These are phyloP conservation scores for Pogonus chalceus DNA, from an alignment of 1,140 invertebrate genomes.

Conservation along the genomic window DNA sequence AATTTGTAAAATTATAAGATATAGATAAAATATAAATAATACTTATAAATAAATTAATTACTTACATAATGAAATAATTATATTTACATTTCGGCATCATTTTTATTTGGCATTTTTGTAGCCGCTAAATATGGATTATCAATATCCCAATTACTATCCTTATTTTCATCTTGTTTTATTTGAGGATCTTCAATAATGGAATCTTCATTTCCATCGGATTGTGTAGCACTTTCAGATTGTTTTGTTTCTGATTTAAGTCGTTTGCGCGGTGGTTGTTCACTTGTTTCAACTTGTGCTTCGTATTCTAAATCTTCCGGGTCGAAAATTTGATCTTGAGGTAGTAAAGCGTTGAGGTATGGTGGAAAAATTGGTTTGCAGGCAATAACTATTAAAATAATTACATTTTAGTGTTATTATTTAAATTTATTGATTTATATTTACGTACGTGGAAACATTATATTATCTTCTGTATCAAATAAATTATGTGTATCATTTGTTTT, in stretches of 20 bases:
- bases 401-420: not conserved
- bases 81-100: constrained; percentile 18
- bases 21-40: too few species aligned
- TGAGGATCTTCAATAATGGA: constrained; percentile 26
- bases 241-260: constrained; percentile 19
- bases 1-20: not conserved
- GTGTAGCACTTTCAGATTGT: not conserved
- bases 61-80: not conserved
- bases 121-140: constrained; percentile 82
- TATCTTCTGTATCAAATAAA: constrained; percentile 81
- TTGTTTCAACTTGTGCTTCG: constrained; percentile 54
- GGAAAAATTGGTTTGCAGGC: constrained; percentile 73
- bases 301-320: constrained; percentile 84
- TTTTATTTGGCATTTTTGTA: constrained; percentile 57
- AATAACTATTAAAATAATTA: constrained; percentile 54
- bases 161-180: constrained; percentile 31
- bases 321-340: constrained; percentile 91
- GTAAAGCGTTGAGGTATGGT: constrained; percentile 73
- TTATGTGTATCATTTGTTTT: constrained; percentile 88
- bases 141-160: constrained; percentile 50
- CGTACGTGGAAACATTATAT: constrained; percentile 75
- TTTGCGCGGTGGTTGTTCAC: constrained; percentile 37
- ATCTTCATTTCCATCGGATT: not conserved
- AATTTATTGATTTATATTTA: constrained; percentile 19
- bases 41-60: not conserved